Percentiles rank a stretch among this genome's conserved stretches.
Evolutionary conservation across 1,140 invertebrate genomes (phyloP).

Genomic region (Agrilus planipennis): DNA sequence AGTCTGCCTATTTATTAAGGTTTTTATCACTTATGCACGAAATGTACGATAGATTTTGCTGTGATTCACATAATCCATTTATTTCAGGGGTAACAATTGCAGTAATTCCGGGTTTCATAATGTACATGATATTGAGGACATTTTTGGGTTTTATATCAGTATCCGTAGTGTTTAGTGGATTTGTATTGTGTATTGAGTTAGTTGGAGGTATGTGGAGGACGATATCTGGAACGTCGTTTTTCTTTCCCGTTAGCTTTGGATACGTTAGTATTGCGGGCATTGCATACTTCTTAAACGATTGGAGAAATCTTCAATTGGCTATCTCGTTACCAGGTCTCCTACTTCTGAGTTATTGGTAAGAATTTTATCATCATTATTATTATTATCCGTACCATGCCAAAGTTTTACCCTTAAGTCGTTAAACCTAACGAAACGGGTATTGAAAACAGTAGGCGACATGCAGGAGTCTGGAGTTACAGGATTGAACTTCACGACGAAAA

Average conservation of each 20-base stretch:
- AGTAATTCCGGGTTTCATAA: conserved; percentile 48
- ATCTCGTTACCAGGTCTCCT: conserved; percentile 56
- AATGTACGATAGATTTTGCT: no score
- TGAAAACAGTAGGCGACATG: no score
- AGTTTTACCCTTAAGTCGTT: no score
- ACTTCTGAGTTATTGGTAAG: conserved; percentile 52
- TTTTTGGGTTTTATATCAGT: conserved; percentile 56
- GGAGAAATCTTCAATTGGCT: conserved; percentile 58
- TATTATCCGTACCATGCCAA: no score
- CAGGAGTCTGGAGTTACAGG: no score
- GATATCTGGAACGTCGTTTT: conserved; percentile 58
- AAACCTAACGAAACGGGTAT: no score
- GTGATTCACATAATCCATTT: no score
- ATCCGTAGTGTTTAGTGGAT: conserved; percentile 58
- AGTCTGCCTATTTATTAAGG: no score
- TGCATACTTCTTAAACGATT: conserved; percentile 58
- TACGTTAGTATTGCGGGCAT: conserved; percentile 60
- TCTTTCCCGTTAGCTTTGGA: conserved; percentile 57
- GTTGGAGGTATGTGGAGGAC: conserved; percentile 64
- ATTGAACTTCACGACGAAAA: no score
- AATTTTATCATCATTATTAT: conserved; percentile 6
- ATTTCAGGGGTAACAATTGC: conserved; percentile 45
- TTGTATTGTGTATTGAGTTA: conserved; percentile 57
- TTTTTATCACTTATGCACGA: no score
- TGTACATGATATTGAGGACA: conserved; percentile 49